Percentiles rank a stretch among this genome's conserved stretches.
phyloP scores from a whole-genome alignment of 2,113 vertebrate genomes.

The Ophiodon elongatus region DNA sequence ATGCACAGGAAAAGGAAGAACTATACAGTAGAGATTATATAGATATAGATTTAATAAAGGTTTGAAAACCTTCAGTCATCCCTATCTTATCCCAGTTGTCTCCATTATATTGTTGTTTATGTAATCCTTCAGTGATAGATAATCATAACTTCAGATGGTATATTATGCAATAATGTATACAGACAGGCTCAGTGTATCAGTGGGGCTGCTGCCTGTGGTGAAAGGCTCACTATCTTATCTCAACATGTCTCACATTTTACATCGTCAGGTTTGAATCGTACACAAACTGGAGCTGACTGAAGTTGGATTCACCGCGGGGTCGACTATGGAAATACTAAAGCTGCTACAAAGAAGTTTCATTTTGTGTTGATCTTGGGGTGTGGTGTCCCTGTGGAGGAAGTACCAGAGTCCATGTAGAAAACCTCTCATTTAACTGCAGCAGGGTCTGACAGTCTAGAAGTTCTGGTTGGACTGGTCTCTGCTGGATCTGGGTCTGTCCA shows the following conservation, averaged over 20 bases:
- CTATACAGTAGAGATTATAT: constrained; percentile 28
- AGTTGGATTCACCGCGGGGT: neutral
- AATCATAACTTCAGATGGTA: constrained; percentile 29
- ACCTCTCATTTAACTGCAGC: neutral
- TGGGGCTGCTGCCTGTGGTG: neutral
- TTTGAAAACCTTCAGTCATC: constrained; percentile 3
- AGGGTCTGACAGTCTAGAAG: neutral
- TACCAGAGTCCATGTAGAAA: neutral
- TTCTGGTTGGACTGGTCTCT: too few relatives aligned
- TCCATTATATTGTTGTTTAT: constrained; percentile 55
- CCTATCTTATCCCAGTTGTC: constrained; percentile 16
- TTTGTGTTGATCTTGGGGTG: neutral
- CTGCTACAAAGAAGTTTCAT: neutral
- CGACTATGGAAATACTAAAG: neutral
- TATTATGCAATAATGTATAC: constrained; percentile 15
- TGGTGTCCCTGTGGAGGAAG: neutral
- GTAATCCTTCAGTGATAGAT: constrained; percentile 19
- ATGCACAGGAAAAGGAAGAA: neutral
- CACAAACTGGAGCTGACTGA: neutral
- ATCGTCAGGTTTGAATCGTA: neutral
- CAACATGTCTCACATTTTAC: neutral
- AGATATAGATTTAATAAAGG: constrained; percentile 62
- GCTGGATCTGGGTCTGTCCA: too few relatives aligned
- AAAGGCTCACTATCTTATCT: neutral
- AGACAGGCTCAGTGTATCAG: neutral